Evolutionary conservation across 2,888 invertebrate genomes (phyloP).

Genomic region (Ypsolopha scabrella): DNA sequence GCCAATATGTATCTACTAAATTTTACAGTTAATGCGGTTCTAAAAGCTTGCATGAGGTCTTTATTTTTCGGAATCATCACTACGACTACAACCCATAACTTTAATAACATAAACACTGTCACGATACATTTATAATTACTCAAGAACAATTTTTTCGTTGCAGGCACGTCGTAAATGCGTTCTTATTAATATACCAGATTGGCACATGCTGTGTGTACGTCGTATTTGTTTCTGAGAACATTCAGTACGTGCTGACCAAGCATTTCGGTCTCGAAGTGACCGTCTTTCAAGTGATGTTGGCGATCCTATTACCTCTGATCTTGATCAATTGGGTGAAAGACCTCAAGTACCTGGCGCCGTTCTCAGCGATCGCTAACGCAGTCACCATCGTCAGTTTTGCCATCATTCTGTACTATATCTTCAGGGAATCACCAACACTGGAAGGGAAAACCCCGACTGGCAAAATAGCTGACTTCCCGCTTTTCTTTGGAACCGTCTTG

Average conservation of each 20-base stretch:
- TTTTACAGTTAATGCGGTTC: no score
- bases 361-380: conserved; percentile 89
- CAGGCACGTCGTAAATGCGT: conserved; percentile 80
- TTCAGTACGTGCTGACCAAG: conserved; percentile 74
- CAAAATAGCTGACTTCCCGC: conserved; percentile 77
- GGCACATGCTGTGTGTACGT: conserved; percentile 98
- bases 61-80: no score
- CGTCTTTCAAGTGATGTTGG: conserved; percentile 77
- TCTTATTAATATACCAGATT: conserved; percentile 89
- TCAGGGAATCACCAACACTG: conserved; percentile 76
- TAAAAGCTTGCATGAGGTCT: no score
- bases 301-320: conserved; percentile 79
- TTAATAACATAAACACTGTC: no score
- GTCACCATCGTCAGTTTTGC: conserved; percentile 87
- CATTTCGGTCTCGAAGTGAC: conserved; percentile 61
- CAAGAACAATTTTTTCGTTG: conserved; percentile 9
- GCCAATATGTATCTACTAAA: no score
- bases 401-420: conserved; percentile 88
- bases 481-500: conserved; percentile 96
- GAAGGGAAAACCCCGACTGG: conserved; percentile 75
- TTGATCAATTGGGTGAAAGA: conserved; percentile 87
- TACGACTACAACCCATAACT: no score
- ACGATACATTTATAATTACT: no score
- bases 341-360: conserved; percentile 88
- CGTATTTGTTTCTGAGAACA: conserved; percentile 91